Base-by-base conservation (phyloP, 2,113 vertebrate genomes). In the Lepisosteus oculatus region DNA sequence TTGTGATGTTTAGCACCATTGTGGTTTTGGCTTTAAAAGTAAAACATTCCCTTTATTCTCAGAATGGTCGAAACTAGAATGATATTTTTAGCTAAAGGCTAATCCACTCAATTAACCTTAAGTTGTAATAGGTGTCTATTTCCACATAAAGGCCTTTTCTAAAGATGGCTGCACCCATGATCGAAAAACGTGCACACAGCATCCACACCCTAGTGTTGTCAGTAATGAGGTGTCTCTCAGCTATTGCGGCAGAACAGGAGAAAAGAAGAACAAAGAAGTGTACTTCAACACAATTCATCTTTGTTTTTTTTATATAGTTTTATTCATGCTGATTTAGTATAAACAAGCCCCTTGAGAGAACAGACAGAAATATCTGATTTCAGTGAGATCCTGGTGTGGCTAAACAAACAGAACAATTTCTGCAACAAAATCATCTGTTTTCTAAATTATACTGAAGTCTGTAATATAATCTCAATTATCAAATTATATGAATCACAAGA, bases 101-200 rank as follows among this genome's bases (percentile, higher is more conserved):
- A 59, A n/a, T n/a, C n/a, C 57, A 59, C 12, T 13, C 57, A 6
- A 29, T 29, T 29, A 29, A 29, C 57, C 57, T 59, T 15, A 13
- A 13, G 14, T 13, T 5, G 3, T n/a, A 15, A 15, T 13, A 4
- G 12, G 5, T 13, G 14, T 59, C n/a, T 86, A 85, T 87, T 86
- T 88, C 79, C 81, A 84, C 76, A 78, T 70, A 47, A 71, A 75
- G 75, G 79, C 78, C 75, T 72, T 17, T 77, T 66, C 81, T 70
- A 83, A 85, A 84, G 78, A 88, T 87, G 82, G 84, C 85, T 86
- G 86, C 83, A 79, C 76, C 61, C 79, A 68, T 67, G 51, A 57
- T 43, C 14, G 54, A 14, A 45, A 75, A 61, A 17, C 55, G 55
- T 61, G 68, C 55, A 61, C 44, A 45, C 43, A 80, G 67, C 72